Percentiles rank a stretch among this genome's conserved stretches.
Conservation (phyloP, 2,888 invertebrate genomes). For the Drosophila seclusa region DNA sequence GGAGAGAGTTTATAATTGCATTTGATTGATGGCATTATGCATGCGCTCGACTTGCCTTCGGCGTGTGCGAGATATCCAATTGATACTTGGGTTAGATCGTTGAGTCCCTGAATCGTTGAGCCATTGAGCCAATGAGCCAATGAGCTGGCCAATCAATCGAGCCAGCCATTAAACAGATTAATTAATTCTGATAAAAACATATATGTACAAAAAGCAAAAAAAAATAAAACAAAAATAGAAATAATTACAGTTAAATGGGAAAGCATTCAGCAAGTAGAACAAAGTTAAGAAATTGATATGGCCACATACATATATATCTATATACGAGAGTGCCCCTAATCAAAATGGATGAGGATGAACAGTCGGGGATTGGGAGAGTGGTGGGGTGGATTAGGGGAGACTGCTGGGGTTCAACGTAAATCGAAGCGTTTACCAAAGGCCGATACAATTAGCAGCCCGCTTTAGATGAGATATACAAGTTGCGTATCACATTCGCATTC, state of each 20-base stretch:
- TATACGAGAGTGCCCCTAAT: constrained; percentile 27
- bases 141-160: constrained; percentile 60
- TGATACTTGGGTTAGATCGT: neutral
- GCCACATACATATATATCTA: neutral
- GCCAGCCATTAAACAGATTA: constrained; percentile 69
- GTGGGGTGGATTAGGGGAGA: neutral
- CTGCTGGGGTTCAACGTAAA: constrained; percentile 28
- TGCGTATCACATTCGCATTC: constrained; percentile 27
- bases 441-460: constrained; percentile 69
- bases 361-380: neutral
- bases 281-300: constrained; percentile 56
- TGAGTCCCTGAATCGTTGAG: constrained; percentile 10
- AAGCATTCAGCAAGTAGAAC: constrained; percentile 19
- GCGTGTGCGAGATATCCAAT: constrained; percentile 1
- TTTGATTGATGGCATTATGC: constrained; percentile 76
- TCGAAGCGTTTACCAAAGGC: constrained; percentile 53
- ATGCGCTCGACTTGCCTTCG: constrained; percentile 39
- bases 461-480: constrained; percentile 69
- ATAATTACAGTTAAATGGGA: constrained; percentile 18
- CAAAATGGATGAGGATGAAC: constrained; percentile 48
- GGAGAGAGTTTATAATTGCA: constrained; percentile 69
- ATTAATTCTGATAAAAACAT: constrained; percentile 73
- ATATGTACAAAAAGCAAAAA: constrained; percentile 16
- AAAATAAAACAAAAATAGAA: constrained; percentile 10
- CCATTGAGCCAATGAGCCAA: constrained; percentile 41